phyloP scores from a whole-genome alignment of 2,888 invertebrate genomes.

The Pachymerium ferrugineum region DNA sequence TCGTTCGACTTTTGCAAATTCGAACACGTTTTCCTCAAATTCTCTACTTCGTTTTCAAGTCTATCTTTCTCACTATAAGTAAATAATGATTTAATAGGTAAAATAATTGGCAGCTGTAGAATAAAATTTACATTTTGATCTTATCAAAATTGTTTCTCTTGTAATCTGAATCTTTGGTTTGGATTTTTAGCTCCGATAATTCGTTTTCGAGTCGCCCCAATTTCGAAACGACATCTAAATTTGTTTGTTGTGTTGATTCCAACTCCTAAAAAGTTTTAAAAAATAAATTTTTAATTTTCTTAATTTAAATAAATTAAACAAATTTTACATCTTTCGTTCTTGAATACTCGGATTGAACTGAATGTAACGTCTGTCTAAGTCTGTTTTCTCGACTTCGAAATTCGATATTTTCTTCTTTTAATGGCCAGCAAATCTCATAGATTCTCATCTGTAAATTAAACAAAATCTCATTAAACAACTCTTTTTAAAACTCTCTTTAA shows the following conservation, averaged over 20 bases:
- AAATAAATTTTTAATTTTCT: no score
- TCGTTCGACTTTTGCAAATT: slow-evolving; percentile 26
- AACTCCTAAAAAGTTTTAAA: slow-evolving; percentile 23
- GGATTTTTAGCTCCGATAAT: slow-evolving; percentile 27
- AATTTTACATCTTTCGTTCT: neutral
- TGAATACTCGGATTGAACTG: neutral
- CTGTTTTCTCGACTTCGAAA: slow-evolving; percentile 18
- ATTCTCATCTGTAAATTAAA: slow-evolving; percentile 33
- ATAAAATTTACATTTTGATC: slow-evolving; percentile 30
- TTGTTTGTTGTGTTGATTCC: neutral
- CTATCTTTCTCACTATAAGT: slow-evolving; percentile 35
- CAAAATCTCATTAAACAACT: slow-evolving; percentile 16
- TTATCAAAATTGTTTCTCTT: slow-evolving; percentile 34
- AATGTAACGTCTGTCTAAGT: slow-evolving; percentile 21
- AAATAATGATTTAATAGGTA: neutral
- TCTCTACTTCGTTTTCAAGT: slow-evolving; percentile 29
- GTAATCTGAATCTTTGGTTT: slow-evolving; percentile 30
- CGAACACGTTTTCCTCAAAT: slow-evolving; percentile 28
- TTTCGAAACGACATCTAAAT: slow-evolving; percentile 16
- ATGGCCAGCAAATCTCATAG: slow-evolving; percentile 34
- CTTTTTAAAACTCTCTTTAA: no score
- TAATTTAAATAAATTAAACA: neutral
- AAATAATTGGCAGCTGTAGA: no score
- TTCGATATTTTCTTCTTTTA: slow-evolving; percentile 29
- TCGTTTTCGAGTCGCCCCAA: neutral